phyloP scores from a whole-genome alignment of 2,113 vertebrate species.

The Poeciliopsis retropinna region DNA sequence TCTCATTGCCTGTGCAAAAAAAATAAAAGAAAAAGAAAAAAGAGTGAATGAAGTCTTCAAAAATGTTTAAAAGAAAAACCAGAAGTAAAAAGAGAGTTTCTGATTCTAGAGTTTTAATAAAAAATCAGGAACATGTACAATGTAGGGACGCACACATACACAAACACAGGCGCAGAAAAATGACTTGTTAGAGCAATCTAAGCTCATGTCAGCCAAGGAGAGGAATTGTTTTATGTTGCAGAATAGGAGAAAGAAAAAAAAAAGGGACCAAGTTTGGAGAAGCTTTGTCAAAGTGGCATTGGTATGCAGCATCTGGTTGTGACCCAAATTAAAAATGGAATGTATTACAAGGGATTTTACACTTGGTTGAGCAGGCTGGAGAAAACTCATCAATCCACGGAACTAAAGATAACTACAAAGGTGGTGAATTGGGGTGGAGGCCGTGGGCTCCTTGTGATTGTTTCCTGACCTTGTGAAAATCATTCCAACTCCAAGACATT shows the following conservation, averaged over 20 bases:
- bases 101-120: no score
- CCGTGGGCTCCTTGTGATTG: background rate
- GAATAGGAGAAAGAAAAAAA: conserved; percentile 10
- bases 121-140: no score
- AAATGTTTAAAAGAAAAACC: no score
- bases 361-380: conserved; percentile 50
- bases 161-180: background rate
- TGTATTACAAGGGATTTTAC: conserved; percentile 67
- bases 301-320: conserved; percentile 46
- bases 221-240: conserved; percentile 15
- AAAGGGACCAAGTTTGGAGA: background rate
- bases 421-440: background rate
- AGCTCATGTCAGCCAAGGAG: background rate
- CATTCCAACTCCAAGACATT: background rate
- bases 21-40: no score
- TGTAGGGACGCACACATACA: background rate
- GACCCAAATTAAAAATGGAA: conserved; percentile 63
- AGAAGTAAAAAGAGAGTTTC: no score
- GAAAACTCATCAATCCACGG: conserved; percentile 62
- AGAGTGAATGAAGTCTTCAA: no score
- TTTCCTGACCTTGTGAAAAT: background rate
- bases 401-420: conserved; percentile 39
- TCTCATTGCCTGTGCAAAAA: no score
- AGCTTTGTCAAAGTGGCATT: conserved; percentile 34
- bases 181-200: background rate